Evolutionary conservation across 2,888 invertebrate species (phyloP), one percentile per base, ranked within the genome.

Genomic region (Lasioglossum malachurum): DNA sequence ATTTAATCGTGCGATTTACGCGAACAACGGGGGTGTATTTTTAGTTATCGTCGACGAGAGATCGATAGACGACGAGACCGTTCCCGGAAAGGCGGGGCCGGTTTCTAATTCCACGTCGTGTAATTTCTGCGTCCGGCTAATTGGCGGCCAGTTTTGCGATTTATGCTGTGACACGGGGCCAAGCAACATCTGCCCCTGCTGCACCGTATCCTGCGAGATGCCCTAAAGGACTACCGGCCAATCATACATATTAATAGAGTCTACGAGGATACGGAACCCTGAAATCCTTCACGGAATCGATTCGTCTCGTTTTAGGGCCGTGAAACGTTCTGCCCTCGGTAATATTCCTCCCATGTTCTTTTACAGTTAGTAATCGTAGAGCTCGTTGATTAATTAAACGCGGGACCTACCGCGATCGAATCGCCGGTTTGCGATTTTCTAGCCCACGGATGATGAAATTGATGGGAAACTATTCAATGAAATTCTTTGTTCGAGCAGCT

Each of bases 171-270:
- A 90, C 89, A 90, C 87, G 79, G 41, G 79, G 38, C 19, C 82
- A 75, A 67, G 83, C 81, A 90, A 87, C 88, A 84, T 89, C 83
- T 87, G 90, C 90, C 85, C 87, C 79, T 80, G 83, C 84, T 69
- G 83, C 78, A 80, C 78, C 84, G 81, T 78, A 84, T 75, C 82
- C 84, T 57, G 64, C 80, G 79, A 81, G 53, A 53, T 90, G 88
- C 91, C 92, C 91, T 75, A 82, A 77, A 89, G 92, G 89, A 91
- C 87, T 94, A 88, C 91, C 90, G 87, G 86, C 90, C 89, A 92
- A 94, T 93, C 94, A 93, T 93, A 93, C 93, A 94, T 94, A 94
- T 94, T 94, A 94, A 94, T 94, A 91, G 93, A 80, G 83, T 83
- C 90, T 84, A 87, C 84, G 89, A 87, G 88, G 53, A 85, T 64